Conservation (phyloP, 2,113 vertebrate genomes). For the Halcyon malimbica region DNA sequence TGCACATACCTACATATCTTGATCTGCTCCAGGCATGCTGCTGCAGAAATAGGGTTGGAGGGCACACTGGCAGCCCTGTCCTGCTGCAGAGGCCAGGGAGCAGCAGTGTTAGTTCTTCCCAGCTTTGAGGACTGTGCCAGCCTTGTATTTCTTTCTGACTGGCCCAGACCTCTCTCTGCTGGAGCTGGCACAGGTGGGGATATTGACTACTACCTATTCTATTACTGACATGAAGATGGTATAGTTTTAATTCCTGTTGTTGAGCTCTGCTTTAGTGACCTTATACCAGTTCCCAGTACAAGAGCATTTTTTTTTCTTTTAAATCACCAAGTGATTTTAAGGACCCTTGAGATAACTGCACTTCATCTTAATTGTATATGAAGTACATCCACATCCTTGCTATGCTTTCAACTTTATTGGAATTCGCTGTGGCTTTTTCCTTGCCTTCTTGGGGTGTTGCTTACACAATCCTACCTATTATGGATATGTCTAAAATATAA, state of each 20-base stretch:
- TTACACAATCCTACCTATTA: neutral
- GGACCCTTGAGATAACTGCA: conserved; percentile 41
- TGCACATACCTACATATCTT: rapidly evolving
- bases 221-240: neutral
- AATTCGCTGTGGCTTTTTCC: neutral
- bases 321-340: conserved; percentile 47
- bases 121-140: neutral
- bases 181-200: neutral
- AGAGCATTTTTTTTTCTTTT: neutral
- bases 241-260: neutral
- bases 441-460: neutral
- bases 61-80: neutral
- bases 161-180: neutral
- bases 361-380: conserved; percentile 51
- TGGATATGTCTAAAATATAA: neutral
- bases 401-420: conserved; percentile 7
- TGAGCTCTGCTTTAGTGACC: conserved; percentile 33
- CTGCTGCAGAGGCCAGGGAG: neutral
- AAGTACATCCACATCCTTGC: neutral
- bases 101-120: neutral
- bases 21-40: neutral
- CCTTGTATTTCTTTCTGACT: neutral
- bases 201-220: neutral
- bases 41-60: neutral
- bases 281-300: neutral